phyloP scores from a whole-genome alignment of 2,888 invertebrate genomes.

The Cosmia pyralina region DNA sequence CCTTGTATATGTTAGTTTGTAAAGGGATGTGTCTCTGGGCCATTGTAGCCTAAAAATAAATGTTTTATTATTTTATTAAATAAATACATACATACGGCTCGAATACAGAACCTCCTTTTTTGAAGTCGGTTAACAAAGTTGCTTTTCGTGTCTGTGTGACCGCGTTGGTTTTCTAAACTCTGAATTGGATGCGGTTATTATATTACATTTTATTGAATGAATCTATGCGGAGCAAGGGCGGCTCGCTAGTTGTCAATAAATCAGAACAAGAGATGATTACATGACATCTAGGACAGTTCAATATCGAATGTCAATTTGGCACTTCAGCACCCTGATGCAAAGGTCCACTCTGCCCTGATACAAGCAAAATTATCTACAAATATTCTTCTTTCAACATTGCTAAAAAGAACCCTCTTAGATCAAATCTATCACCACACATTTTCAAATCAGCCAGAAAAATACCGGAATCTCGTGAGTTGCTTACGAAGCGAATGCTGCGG shows the following conservation, averaged over 20 bases:
- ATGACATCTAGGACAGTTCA: neutral
- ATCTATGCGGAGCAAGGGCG: neutral
- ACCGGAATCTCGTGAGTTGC: neutral
- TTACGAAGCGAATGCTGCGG: neutral
- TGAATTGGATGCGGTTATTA: no score
- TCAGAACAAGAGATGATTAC: neutral
- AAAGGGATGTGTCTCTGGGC: no score
- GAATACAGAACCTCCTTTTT: no score
- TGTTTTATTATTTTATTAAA: no score
- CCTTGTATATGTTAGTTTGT: no score
- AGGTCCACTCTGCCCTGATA: neutral
- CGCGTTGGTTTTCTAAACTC: no score
- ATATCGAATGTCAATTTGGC: conserved; percentile 12
- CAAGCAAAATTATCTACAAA: no score
- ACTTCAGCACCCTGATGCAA: neutral
- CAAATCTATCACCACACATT: neutral
- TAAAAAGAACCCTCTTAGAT: neutral
- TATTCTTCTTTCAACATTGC: neutral
- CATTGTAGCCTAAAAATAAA: no score
- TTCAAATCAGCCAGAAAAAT: neutral
- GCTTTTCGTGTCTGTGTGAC: no score
- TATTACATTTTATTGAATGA: no score
- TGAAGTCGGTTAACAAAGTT: no score
- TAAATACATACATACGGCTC: no score
- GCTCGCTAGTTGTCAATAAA: neutral